These are phyloP conservation scores for Hypomecis atomaria DNA, from an alignment of 2,888 invertebrate species.

Conservation along the genomic window DNA sequence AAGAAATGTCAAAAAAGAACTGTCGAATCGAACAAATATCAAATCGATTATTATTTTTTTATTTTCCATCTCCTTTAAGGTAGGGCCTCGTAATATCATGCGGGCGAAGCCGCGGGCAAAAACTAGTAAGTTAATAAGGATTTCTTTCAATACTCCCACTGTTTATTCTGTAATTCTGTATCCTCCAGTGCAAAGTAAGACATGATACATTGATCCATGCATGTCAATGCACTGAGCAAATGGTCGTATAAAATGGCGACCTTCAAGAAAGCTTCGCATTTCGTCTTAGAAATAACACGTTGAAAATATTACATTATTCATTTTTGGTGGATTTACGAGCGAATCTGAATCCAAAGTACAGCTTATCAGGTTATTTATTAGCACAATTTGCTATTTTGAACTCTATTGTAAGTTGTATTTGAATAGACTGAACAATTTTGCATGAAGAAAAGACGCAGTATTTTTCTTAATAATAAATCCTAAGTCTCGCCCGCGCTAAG, in stretches of 20 bases:
- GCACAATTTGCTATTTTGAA: background rate
- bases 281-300: background rate
- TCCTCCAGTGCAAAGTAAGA: background rate
- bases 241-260: background rate
- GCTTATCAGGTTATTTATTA: background rate
- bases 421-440: background rate
- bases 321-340: background rate
- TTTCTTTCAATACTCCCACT: no score
- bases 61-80: no score
- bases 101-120: no score
- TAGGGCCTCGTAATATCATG: no score
- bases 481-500: no score
- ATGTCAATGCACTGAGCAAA: slow-evolving; percentile 15
- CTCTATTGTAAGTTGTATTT: background rate
- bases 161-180: no score
- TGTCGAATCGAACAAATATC: no score
- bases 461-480: no score
- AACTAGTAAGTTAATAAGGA: no score
- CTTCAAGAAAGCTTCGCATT: background rate
- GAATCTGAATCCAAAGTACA: background rate
- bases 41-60: no score
- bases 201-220: slow-evolving; percentile 7
- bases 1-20: no score
- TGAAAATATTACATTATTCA: background rate
- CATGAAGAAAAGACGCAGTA: no score